Base-by-base conservation (phyloP, 2,113 vertebrate species). In the Myrmophylax atrothorax region DNA sequence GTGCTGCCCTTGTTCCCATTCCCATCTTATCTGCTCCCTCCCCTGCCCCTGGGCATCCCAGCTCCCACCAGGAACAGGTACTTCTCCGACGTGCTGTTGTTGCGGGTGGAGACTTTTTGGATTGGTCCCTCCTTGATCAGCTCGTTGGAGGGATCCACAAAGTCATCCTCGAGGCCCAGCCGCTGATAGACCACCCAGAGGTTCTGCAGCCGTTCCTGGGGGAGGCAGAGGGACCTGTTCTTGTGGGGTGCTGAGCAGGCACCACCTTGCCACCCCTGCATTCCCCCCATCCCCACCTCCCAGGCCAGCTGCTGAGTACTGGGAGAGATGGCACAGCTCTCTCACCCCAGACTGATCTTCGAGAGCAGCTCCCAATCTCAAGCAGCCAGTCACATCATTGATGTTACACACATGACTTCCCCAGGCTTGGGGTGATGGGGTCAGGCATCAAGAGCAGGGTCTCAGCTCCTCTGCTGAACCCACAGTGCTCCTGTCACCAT, bases 101-200 rank as follows among this genome's bases (percentile, higher is more conserved):
- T 97, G 46, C 98, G 98, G 78, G 95, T 97, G 28, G 98, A 98
- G 95, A 98, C 95, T 94, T 98, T 98, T 37, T 97, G 96, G 56
- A 98, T 92, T 0, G 98, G 97, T 3, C 98, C 98, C 85, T 98
- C 98, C 4, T 98, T 97, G 80, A 98, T 96, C 53, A 98, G 94
- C 59, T 98, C 91, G 3, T 98, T 98, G 87, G 98, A 98, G 38
- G 98, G 98, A 83, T 98, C 98, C 22, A 98, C 97, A 0, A 98
- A 97, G 87, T 98, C 97, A 0, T 98, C 97, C n/a, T 98, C 97
- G 0, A 98, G 97, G 40, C 98, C 98, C 93, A 98, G 96, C 47
- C 98, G 97, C 92, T 98, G 97, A 69, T 98, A 98, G 55, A 98
- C 97, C 3, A 94, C 97, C 98, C 98, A 98, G 79, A 98, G 97